Percentiles rank a stretch among this genome's conserved stretches.
Conservation (phyloP, 2,797 vertebrate species). For the Schizopygopsis malacanthus region DNA sequence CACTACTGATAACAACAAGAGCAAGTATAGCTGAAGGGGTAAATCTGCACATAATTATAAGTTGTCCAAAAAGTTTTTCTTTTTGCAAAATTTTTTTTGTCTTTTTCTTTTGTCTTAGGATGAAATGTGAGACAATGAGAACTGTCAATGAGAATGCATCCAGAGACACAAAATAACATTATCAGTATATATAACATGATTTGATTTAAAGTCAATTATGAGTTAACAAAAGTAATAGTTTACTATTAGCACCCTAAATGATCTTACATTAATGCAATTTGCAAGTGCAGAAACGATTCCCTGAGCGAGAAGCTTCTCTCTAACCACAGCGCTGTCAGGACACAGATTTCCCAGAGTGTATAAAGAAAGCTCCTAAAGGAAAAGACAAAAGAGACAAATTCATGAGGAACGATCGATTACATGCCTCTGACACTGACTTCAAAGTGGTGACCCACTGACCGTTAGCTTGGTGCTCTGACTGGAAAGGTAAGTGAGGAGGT, state of each 20-base stretch:
- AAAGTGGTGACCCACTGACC: slow-evolving; percentile 72
- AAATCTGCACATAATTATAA: too few relatives aligned
- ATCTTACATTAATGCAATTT: slow-evolving; percentile 86
- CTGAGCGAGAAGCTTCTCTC: slow-evolving; percentile 89
- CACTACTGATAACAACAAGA: neutral
- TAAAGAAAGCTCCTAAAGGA: slow-evolving; percentile 89
- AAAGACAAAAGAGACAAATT: slow-evolving; percentile 23
- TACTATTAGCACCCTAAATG: neutral
- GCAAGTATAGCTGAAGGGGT: too few relatives aligned
- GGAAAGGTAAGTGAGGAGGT: slow-evolving; percentile 93
- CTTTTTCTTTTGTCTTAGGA: neutral
- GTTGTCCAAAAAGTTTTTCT: neutral
- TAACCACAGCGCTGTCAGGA: slow-evolving; percentile 83
- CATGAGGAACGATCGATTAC: neutral
- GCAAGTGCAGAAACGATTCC: slow-evolving; percentile 88
- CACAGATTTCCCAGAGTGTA: slow-evolving; percentile 94
- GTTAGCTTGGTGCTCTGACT: slow-evolving; percentile 89
- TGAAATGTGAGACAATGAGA: neutral
- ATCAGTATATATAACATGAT: neutral
- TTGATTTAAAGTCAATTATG: neutral
- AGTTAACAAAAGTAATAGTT: neutral
- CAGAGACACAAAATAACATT: neutral
- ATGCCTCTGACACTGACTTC: neutral
- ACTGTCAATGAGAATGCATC: too few relatives aligned
- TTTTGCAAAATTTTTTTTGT: neutral